Evolutionary conservation across 2,797 vertebrate species (phyloP).

Genomic region (Ceryle rudis): DNA sequence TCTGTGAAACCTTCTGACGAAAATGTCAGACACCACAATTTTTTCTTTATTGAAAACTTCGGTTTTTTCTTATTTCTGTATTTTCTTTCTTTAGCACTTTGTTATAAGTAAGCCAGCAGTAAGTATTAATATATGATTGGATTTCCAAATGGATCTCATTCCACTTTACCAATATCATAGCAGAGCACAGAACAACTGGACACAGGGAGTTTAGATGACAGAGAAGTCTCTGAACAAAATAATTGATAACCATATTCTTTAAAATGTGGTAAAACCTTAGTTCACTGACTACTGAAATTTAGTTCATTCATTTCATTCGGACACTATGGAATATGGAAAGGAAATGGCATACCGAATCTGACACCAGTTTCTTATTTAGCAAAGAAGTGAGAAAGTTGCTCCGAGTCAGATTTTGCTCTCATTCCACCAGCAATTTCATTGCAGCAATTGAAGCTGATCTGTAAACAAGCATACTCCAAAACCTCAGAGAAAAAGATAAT

Average conservation of each 20-base stretch:
- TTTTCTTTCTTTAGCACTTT: not conserved
- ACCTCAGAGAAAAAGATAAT: not conserved
- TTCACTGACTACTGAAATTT: not conserved
- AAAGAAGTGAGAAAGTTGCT: not conserved
- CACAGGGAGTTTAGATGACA: not conserved
- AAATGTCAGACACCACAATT: no score
- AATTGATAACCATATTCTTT: not conserved
- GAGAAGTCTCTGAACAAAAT: not conserved
- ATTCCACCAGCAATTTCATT: not conserved
- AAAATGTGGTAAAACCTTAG: not conserved
- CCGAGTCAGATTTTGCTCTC: not conserved
- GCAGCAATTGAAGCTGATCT: not conserved
- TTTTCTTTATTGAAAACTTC: not conserved
- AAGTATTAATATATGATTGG: not conserved
- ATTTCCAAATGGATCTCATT: not conserved
- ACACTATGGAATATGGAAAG: not conserved
- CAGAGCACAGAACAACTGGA: not conserved
- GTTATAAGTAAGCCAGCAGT: not conserved
- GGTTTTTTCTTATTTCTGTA: not conserved
- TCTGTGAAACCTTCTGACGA: not conserved
- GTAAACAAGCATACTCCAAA: not conserved
- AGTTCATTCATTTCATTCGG: not conserved
- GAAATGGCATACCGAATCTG: not conserved
- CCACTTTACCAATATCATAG: not conserved
- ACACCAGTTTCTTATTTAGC: not conserved